These are phyloP conservation scores for Axinella damicornis DNA, from an alignment of 37 sponge, comb jelly and placozoan species.

Conservation along the genomic window DNA sequence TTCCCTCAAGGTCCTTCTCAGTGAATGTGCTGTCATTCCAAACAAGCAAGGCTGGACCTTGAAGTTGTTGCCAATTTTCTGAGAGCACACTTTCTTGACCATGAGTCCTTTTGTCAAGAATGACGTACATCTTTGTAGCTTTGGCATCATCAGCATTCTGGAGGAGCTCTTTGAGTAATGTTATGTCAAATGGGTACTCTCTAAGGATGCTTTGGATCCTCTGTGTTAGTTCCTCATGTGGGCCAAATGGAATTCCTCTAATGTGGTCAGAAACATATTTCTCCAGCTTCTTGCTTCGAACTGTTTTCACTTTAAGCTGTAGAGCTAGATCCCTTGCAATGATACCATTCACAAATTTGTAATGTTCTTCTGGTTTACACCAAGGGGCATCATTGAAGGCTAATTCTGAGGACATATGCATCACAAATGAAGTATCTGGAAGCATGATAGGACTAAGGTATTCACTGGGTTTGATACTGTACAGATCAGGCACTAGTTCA, in stretches of 20 bases:
- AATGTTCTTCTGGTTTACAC: not conserved
- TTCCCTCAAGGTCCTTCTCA: slow-evolving; percentile 63
- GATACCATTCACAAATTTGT: slow-evolving; percentile 6
- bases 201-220: slow-evolving; percentile 28
- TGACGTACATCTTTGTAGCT: slow-evolving; percentile 66
- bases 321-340: slow-evolving; percentile 24
- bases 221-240: slow-evolving; percentile 37
- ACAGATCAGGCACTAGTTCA: too few species aligned
- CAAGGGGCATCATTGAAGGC: slow-evolving; percentile 44
- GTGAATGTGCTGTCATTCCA: slow-evolving; percentile 63
- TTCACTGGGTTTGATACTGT: not conserved
- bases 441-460: not conserved
- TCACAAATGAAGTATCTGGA: not conserved
- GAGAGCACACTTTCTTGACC: slow-evolving; percentile 25
- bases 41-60: slow-evolving; percentile 63
- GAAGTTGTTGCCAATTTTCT: slow-evolving; percentile 62
- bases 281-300: slow-evolving; percentile 39
- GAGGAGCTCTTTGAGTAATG: slow-evolving; percentile 51
- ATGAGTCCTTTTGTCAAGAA: slow-evolving; percentile 56
- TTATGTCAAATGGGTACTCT: slow-evolving; percentile 44
- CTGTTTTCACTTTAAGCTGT: slow-evolving; percentile 31
- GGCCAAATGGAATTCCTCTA: slow-evolving; percentile 39
- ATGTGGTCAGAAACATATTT: not conserved
- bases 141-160: slow-evolving; percentile 86
- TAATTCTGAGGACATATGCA: slow-evolving; percentile 28